Evolutionary conservation across 2,797 vertebrate species (phyloP).

Genomic region (Sebastes alutus): DNA sequence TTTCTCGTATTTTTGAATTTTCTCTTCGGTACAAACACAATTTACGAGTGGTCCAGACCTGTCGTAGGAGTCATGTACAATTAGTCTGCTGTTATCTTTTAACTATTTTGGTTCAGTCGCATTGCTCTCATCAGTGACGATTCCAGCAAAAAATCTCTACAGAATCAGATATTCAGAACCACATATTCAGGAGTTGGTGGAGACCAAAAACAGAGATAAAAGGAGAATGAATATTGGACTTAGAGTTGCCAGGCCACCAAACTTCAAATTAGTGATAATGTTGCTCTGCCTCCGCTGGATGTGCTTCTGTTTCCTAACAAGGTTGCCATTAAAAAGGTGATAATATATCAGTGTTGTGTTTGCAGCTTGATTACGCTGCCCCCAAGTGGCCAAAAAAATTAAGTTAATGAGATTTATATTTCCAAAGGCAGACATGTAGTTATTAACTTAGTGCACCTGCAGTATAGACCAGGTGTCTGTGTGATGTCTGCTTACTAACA

Average conservation of each 20-base stretch:
- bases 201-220: too few species aligned
- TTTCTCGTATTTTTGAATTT: too few species aligned
- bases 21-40: too few species aligned
- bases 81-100: too few species aligned
- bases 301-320: neutral
- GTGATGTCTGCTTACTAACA: slow-evolving; percentile 71
- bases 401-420: neutral
- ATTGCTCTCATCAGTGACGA: neutral
- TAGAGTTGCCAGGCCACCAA: neutral
- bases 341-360: neutral
- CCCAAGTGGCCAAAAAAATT: neutral
- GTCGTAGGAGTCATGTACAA: too few species aligned
- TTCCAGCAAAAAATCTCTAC: neutral
- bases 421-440: neutral
- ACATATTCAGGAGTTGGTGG: neutral
- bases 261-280: neutral
- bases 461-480: neutral
- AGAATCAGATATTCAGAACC: neutral
- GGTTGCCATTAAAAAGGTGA: neutral
- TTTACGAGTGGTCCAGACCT: too few species aligned
- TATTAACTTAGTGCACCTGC: neutral
- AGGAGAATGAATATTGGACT: neutral
- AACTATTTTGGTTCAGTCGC: neutral
- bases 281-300: neutral
- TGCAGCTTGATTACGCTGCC: neutral